Evolutionary conservation across 2,797 vertebrate species (phyloP), one percentile per base, ranked within the genome.

Genomic region (Allobates femoralis): DNA sequence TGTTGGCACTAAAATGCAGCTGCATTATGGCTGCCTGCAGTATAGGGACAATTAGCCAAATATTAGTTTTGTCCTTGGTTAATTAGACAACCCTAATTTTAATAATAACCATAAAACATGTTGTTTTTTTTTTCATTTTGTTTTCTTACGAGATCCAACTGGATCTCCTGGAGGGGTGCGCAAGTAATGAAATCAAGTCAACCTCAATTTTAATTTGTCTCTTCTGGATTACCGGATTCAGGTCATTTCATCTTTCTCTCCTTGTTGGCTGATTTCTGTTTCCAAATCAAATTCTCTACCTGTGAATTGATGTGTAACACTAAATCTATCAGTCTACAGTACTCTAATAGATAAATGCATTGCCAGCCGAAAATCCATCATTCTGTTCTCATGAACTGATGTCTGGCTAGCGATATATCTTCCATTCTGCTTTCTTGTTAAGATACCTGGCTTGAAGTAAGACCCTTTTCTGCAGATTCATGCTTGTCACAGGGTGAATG

Each of bases 341-440:
- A 83, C 81, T 83, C 53, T 83, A 75, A 83, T 75, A 75, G 69
- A 74, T 74, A 83, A 74, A 83, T 74, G 55, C 69, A 75, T 30
- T 83, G 74, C 77, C 62, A 75, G 46, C 55, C 10, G 53, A 62
- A 67, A 77, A 82, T 83, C 85, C 73, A 86, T 82, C 81, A 86
- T 67, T 77, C 60, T 82, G 79, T 81, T 86, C 79, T 82, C 79
- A 56, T 82, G 73, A 76, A 62, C 74, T 82, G 79, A 86, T 86
- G 79, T 32, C 71, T 82, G 62, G 18, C 60, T 77, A 8, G 50
- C 50, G 6, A 64, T 66, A 77, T 77, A 76, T 86, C 79, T 81
- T 64, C 51, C 50, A 82, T 67, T 67, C 50, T 69, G 50, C 69
- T 82, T 80, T 69, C 73, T 55, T 78, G 46, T 7, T 69, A 69